phyloP scores from a whole-genome alignment of 2,888 invertebrate species.

The Falcaria lacertinaria region DNA sequence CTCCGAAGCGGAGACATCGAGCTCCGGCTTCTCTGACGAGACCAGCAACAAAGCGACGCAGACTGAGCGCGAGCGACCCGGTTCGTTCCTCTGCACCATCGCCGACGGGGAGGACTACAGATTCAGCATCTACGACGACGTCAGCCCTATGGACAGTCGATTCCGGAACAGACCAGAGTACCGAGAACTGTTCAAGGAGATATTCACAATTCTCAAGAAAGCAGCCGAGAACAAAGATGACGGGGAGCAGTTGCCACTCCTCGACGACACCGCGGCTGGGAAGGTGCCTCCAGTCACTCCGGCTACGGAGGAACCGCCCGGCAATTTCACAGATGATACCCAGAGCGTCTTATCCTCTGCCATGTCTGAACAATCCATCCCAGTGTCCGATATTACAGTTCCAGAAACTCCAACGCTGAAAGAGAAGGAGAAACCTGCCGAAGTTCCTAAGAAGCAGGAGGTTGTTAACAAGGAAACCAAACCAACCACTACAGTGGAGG shows the following conservation, averaged over 20 bases:
- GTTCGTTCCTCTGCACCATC: constrained; percentile 91
- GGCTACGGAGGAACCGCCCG: constrained; percentile 82
- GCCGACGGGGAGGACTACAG: constrained; percentile 92
- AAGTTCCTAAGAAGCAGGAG: constrained; percentile 52
- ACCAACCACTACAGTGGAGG: constrained; percentile 55
- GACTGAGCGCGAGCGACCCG: constrained; percentile 87
- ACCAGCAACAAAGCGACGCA: constrained; percentile 91
- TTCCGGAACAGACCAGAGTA: constrained; percentile 92
- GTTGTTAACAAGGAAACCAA: constrained; percentile 53
- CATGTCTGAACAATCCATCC: constrained; percentile 85
- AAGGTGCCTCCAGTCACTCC: constrained; percentile 85
- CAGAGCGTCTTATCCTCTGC: constrained; percentile 88
- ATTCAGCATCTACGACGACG: constrained; percentile 91
- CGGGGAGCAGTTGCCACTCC: constrained; percentile 85
- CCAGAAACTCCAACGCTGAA: constrained; percentile 77
- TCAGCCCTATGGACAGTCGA: constrained; percentile 87
- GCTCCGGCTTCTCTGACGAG: constrained; percentile 91
- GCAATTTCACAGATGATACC: constrained; percentile 84
- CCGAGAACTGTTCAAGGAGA: constrained; percentile 89
- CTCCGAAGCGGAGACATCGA: constrained; percentile 91
- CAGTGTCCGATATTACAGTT: constrained; percentile 83
- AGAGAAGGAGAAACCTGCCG: constrained; percentile 55
- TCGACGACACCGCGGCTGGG: constrained; percentile 81
- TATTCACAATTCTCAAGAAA: constrained; percentile 89
- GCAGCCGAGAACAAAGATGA: constrained; percentile 91